Conservation (phyloP, 2,888 invertebrate genomes). For the Tenthredo amoena region DNA sequence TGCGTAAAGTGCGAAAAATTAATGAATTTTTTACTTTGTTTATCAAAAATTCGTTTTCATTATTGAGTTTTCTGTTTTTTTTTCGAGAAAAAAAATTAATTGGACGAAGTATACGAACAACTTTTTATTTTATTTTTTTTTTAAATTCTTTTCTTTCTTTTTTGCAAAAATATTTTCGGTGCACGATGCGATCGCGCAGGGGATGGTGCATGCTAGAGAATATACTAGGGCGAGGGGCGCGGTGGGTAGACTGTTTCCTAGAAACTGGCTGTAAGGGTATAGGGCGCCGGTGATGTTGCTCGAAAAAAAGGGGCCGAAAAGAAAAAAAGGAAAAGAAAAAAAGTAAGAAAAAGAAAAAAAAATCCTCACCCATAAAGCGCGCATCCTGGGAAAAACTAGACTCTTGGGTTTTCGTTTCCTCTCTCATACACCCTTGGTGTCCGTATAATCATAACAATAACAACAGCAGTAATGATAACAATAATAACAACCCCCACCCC, state of each 20-base stretch:
- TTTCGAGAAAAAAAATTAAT: not conserved
- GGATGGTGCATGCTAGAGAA: not conserved
- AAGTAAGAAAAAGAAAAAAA: conserved; percentile 50
- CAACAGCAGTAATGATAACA: conserved; percentile 27
- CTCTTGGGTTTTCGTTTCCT: not conserved
- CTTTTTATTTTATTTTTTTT: not conserved
- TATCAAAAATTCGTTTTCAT: not conserved
- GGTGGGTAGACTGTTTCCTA: not conserved
- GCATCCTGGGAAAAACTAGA: conserved; percentile 43
- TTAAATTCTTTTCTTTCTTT: not conserved
- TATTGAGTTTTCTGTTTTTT: not conserved
- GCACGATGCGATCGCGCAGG: not conserved
- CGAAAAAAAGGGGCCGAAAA: conserved; percentile 47
- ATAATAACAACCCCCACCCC: not conserved
- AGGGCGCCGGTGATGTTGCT: conserved; percentile 45
- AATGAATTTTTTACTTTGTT: too few relatives aligned
- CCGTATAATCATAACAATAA: conserved; percentile 12
- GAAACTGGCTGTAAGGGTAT: conserved; percentile 26
- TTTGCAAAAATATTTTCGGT: not conserved
- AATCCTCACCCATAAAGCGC: not conserved
- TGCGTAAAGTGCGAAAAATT: too few relatives aligned
- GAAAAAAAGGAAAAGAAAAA: conserved; percentile 50
- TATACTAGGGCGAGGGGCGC: not conserved
- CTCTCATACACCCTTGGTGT: not conserved
- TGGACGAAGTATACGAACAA: not conserved